These are phyloP conservation scores for Amiota communis DNA, from an alignment of 2,888 invertebrate species.

Conservation along the genomic window DNA sequence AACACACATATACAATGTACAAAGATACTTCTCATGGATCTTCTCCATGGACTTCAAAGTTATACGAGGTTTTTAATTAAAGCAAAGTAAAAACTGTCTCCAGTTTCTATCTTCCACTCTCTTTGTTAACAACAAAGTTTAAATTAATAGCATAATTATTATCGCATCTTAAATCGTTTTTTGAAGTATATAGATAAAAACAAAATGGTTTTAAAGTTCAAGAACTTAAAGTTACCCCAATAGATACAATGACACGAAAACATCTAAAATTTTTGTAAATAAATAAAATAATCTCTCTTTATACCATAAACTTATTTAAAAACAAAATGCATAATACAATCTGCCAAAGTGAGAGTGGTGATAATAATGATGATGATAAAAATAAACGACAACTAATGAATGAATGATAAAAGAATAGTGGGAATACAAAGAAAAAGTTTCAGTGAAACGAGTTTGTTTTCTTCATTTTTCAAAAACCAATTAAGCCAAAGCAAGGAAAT, in stretches of 20 bases:
- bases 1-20: too few species aligned
- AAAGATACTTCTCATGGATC: too few species aligned
- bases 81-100: slow-evolving; percentile 32
- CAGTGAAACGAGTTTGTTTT: background rate
- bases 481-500: slow-evolving; percentile 26
- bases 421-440: background rate
- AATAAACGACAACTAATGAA: background rate
- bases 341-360: slow-evolving; percentile 7
- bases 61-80: slow-evolving; percentile 56
- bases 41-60: too few species aligned
- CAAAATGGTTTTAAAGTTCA: background rate
- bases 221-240: slow-evolving; percentile 10
- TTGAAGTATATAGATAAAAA: background rate
- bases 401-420: slow-evolving; percentile 2
- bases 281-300: slow-evolving; percentile 16
- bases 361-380: background rate
- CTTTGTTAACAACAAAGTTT: slow-evolving; percentile 63
- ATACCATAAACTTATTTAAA: slow-evolving; percentile 10
- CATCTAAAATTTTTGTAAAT: background rate
- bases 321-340: slow-evolving; percentile 23
- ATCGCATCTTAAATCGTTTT: slow-evolving; percentile 18
- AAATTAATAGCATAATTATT: slow-evolving; percentile 55
- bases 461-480: slow-evolving; percentile 9
- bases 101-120: slow-evolving; percentile 45
- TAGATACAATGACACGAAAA: background rate